These are phyloP conservation scores for Pachyuromys duprasi DNA, from an alignment of 2,797 vertebrate genomes.

Conservation along the genomic window DNA sequence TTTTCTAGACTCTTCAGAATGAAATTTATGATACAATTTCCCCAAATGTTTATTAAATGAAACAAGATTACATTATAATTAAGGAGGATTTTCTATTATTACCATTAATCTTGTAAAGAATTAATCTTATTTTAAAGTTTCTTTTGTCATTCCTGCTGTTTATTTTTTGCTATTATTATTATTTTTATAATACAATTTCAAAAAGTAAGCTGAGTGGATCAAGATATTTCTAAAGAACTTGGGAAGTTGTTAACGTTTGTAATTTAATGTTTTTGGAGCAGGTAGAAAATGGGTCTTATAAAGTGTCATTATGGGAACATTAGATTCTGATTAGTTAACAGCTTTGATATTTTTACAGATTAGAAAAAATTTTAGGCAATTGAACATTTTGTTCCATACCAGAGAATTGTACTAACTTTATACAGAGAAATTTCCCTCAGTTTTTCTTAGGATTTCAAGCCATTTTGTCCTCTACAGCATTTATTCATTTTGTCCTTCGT, in stretches of 20 bases:
- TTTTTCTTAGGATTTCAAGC: conserved; percentile 32
- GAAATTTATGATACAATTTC: background rate
- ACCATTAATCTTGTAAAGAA: background rate
- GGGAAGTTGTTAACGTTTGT: conserved; percentile 74
- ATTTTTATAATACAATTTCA: conserved; percentile 50
- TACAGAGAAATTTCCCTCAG: background rate
- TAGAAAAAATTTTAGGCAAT: conserved; percentile 55
- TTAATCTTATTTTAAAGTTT: background rate
- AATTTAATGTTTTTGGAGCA: conserved; percentile 74
- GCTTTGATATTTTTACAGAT: conserved; percentile 53
- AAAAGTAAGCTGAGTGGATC: conserved; percentile 27
- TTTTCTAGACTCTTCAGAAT: background rate
- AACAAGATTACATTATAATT: background rate
- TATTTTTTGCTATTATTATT: background rate
- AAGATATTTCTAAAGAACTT: conserved; percentile 66
- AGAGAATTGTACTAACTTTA: conserved; percentile 44
- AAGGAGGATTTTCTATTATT: background rate
- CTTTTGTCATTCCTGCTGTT: background rate
- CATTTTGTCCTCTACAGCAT: background rate
- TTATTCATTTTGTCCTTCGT: background rate
- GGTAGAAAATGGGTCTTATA: conserved; percentile 69
- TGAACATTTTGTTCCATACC: conserved; percentile 37
- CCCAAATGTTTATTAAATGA: background rate
- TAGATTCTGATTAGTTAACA: conserved; percentile 76
- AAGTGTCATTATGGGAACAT: conserved; percentile 71